Conservation (phyloP, 2,113 vertebrate species). For the Nycticorax nycticorax region DNA sequence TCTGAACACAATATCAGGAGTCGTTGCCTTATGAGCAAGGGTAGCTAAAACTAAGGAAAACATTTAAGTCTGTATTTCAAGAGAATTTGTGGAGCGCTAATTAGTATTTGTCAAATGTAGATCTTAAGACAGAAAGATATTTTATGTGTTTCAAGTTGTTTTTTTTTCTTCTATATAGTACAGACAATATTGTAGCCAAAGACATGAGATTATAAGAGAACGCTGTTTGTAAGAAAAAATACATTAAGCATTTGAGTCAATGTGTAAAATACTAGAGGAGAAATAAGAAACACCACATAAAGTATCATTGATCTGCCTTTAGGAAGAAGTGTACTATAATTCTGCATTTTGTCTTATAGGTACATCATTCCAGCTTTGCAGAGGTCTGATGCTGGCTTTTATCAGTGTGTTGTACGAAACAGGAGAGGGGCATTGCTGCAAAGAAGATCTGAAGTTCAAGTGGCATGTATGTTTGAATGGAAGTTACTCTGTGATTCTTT, state of each 20-base stretch:
- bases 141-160: background rate
- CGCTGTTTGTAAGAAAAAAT: background rate
- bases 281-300: background rate
- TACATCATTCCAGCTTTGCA: slow-evolving; percentile 78
- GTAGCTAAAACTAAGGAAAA: background rate
- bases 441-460: slow-evolving; percentile 82
- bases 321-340: background rate
- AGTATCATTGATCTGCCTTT: background rate
- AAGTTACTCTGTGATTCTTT: background rate
- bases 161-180: background rate
- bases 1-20: background rate
- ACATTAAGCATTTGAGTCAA: background rate
- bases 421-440: slow-evolving; percentile 87
- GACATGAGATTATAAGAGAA: background rate
- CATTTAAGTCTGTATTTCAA: background rate
- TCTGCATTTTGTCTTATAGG: slow-evolving; percentile 58
- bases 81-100: background rate
- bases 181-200: background rate
- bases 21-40: background rate
- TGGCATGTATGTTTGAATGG: slow-evolving; percentile 84
- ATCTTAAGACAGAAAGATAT: background rate
- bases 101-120: background rate
- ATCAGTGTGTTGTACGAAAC: slow-evolving; percentile 88
- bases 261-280: background rate
- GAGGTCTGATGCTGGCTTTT: slow-evolving; percentile 81